These are phyloP conservation scores for Trichechus manatus DNA, from an alignment of 2,113 vertebrate species.

Conservation along the genomic window DNA sequence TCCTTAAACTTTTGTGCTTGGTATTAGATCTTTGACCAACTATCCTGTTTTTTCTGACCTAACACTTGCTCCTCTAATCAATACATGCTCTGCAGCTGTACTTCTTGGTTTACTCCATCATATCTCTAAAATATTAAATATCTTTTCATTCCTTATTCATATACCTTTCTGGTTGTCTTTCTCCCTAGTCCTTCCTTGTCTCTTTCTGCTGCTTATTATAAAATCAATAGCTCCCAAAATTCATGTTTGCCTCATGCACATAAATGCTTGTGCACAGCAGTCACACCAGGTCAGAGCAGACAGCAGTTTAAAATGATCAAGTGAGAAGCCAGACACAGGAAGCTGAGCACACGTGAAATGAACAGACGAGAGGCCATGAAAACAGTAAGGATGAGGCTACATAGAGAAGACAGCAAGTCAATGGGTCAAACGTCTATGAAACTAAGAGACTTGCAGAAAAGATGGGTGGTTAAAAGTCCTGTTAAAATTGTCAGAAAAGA, in stretches of 20 bases:
- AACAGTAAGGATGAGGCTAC: background rate
- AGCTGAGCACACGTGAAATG: background rate
- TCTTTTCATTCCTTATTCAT: background rate
- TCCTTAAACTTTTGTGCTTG: background rate
- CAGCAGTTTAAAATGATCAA: background rate
- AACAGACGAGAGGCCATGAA: slow-evolving; percentile 18
- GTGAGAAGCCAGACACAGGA: background rate
- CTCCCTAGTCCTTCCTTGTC: background rate
- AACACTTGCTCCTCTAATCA: background rate
- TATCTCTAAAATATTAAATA: background rate
- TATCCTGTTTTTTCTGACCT: background rate
- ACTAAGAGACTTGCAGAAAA: background rate
- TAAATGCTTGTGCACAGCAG: background rate
- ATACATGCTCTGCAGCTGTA: background rate
- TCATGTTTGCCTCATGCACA: background rate
- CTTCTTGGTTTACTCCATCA: background rate
- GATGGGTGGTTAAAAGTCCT: background rate
- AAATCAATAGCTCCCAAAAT: background rate
- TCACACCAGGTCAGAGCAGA: background rate
- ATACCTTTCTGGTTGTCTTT: background rate
- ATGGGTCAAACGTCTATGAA: background rate
- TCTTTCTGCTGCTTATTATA: background rate
- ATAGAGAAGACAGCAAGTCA: background rate
- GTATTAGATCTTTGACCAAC: background rate
- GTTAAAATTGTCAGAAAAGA: background rate